phyloP scores from a whole-genome alignment of 2,113 vertebrate genomes.

The Vidua macroura region DNA sequence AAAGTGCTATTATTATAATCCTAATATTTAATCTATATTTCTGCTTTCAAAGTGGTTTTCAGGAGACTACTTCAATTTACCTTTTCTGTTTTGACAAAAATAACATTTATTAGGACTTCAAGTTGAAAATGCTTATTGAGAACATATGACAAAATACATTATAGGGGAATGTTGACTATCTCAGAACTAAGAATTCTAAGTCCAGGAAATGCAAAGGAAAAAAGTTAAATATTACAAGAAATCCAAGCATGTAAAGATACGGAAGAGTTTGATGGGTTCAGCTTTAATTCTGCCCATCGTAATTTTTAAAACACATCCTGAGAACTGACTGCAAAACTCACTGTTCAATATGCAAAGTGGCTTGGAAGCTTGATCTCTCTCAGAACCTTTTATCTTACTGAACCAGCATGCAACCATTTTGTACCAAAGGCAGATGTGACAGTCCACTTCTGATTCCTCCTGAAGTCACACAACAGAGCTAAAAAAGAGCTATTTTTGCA shows the following conservation, averaged over 20 bases:
- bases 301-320: background rate
- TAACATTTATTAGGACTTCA: background rate
- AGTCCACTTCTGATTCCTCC: background rate
- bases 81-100: background rate
- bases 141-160: background rate
- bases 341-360: background rate
- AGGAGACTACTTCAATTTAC: background rate
- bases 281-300: background rate
- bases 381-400: background rate
- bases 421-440: background rate
- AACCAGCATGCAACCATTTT: background rate
- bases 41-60: background rate
- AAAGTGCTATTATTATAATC: background rate
- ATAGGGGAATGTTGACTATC: background rate
- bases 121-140: background rate
- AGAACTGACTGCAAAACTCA: background rate
- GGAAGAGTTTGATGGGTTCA: background rate
- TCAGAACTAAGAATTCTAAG: background rate
- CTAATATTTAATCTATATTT: slow-evolving; percentile 1
- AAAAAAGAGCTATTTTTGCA: background rate
- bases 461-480: background rate
- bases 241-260: background rate
- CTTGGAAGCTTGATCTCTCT: background rate
- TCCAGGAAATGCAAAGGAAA: background rate
- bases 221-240: slow-evolving; percentile 16